Conservation (phyloP, 2,113 vertebrate species). For the Heterochromis multidens region DNA sequence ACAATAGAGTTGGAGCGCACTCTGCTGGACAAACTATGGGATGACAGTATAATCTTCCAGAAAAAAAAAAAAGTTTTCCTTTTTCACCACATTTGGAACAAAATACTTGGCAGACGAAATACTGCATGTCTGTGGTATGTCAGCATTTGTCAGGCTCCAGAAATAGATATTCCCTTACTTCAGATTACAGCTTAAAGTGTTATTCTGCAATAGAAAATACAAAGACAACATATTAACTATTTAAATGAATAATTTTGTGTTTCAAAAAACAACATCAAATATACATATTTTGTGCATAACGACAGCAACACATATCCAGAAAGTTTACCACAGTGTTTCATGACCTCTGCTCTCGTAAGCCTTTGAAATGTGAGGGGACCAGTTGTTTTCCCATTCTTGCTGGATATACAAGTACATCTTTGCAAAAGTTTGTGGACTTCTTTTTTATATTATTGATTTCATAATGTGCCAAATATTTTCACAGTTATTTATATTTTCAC, state of each 20-base stretch:
- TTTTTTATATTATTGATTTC: too few species aligned
- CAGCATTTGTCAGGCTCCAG: background rate
- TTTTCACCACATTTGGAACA: background rate
- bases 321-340: background rate
- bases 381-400: background rate
- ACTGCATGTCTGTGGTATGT: background rate
- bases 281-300: background rate
- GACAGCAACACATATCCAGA: background rate
- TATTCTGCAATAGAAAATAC: background rate
- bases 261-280: background rate
- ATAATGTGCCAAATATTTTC: too few species aligned
- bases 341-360: background rate
- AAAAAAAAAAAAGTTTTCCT: accelerated
- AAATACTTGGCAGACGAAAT: background rate
- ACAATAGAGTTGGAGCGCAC: background rate
- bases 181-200: background rate
- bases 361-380: background rate
- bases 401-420: background rate
- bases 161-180: background rate
- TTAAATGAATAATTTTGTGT: background rate
- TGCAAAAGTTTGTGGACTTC: too few species aligned
- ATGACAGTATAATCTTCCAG: background rate
- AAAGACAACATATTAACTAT: background rate
- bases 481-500: too few species aligned
- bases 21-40: accelerated